Percentiles rank a stretch among this genome's conserved stretches.
These are phyloP conservation scores for Brenthis daphne DNA, from an alignment of 2,888 invertebrate species.

Conservation along the genomic window DNA sequence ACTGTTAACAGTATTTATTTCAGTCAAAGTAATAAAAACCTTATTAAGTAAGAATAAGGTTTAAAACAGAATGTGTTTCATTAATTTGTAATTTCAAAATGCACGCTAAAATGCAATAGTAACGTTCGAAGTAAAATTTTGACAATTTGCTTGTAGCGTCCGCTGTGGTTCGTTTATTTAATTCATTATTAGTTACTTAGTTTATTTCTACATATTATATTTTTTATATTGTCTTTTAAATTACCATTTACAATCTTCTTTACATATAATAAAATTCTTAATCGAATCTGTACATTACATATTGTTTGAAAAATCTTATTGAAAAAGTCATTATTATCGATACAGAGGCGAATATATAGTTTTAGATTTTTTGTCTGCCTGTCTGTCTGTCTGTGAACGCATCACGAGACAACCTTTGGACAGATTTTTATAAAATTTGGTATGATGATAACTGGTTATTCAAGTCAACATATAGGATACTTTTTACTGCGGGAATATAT, in stretches of 20 bases:
- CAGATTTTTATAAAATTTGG: too few relatives aligned
- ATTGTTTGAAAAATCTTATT: too few relatives aligned
- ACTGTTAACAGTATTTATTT: slow-evolving; percentile 50
- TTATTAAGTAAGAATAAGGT: slow-evolving; percentile 34
- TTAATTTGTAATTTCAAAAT: slow-evolving; percentile 49
- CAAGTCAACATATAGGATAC: too few relatives aligned
- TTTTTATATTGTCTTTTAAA: not conserved
- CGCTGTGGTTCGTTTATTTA: slow-evolving; percentile 27
- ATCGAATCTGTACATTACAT: too few relatives aligned
- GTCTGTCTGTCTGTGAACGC: too few relatives aligned
- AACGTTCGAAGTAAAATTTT: slow-evolving; percentile 50
- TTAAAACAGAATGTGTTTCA: slow-evolving; percentile 29
- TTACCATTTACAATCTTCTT: not conserved
- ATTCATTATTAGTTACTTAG: slow-evolving; percentile 24
- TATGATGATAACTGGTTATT: too few relatives aligned
- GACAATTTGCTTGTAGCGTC: slow-evolving; percentile 38
- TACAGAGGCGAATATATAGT: too few relatives aligned
- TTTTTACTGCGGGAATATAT: too few relatives aligned
- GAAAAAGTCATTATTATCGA: too few relatives aligned
- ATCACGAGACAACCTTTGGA: too few relatives aligned
- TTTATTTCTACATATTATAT: not conserved
- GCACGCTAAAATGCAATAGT: slow-evolving; percentile 48
- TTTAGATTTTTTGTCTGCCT: too few relatives aligned
- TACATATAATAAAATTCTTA: not conserved
- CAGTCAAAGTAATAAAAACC: slow-evolving; percentile 36